A percentile compares a stretch with the other conserved stretches of the same genome.
Evolutionary conservation across 2,888 invertebrate genomes (phyloP).

Genomic region (Spilosoma lubricipeda): DNA sequence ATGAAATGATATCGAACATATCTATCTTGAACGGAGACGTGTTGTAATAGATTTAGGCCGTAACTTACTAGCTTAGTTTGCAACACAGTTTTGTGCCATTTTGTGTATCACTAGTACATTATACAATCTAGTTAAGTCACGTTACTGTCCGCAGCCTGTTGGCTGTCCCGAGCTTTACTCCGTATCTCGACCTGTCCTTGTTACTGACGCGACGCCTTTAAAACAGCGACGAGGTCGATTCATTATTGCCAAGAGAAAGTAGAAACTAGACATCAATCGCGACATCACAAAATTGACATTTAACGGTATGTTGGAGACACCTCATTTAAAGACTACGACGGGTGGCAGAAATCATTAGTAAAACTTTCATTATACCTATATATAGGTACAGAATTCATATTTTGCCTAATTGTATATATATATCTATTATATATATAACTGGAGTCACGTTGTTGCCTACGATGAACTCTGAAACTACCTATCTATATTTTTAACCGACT

Average conservation of each 20-base stretch:
- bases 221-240: background rate
- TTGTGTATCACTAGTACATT: background rate
- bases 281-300: background rate
- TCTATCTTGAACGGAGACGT: background rate
- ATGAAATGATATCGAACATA: background rate
- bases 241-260: slow-evolving; percentile 4
- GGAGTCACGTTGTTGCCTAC: too few relatives aligned
- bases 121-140: too few relatives aligned
- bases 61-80: background rate
- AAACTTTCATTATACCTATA: too few relatives aligned
- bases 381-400: too few relatives aligned
- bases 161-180: background rate
- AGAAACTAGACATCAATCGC: background rate
- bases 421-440: too few relatives aligned
- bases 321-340: background rate
- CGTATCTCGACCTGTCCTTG: background rate
- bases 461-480: too few relatives aligned
- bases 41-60: background rate
- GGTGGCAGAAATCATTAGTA: too few relatives aligned
- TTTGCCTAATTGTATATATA: too few relatives aligned
- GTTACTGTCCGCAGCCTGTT: too few relatives aligned
- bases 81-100: background rate
- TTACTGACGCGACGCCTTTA: background rate
- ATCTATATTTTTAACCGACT: too few relatives aligned
- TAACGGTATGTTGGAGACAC: background rate